Percentiles rank a stretch among this genome's conserved stretches.
Evolutionary conservation across 2,113 vertebrate genomes (phyloP).

Genomic region (Atherinomorus stipes): DNA sequence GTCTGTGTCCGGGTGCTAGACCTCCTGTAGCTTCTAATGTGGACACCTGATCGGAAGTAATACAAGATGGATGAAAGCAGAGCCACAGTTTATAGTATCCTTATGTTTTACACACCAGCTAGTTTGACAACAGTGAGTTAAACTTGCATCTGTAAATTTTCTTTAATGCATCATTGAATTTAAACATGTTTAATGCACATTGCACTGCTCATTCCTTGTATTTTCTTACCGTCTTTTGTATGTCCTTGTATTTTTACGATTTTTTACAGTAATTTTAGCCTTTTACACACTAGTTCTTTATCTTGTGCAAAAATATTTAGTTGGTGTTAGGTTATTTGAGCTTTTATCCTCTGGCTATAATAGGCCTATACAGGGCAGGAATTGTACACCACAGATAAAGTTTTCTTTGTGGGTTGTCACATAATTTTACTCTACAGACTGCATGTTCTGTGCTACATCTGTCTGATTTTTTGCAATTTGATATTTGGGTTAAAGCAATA

Average conservation of each 20-base stretch:
- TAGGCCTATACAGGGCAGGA: conserved; percentile 23
- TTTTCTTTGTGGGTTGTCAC: conserved; percentile 33
- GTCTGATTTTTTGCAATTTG: conserved; percentile 56
- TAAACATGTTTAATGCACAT: no score
- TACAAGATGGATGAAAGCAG: background rate
- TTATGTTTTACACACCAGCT: background rate
- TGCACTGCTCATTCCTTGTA: background rate
- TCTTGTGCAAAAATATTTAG: conserved; percentile 5
- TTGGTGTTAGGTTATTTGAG: conserved; percentile 47
- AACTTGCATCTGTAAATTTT: background rate
- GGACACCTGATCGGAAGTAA: conserved; percentile 5
- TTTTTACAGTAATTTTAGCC: background rate
- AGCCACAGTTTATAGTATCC: background rate
- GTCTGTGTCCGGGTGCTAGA: background rate
- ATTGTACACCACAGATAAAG: conserved; percentile 41
- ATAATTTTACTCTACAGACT: conserved; percentile 25
- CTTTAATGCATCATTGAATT: background rate
- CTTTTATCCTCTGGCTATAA: conserved; percentile 38
- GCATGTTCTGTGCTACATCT: conserved; percentile 26
- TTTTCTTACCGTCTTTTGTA: background rate
- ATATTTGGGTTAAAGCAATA: conserved; percentile 52
- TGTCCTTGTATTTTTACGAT: background rate
- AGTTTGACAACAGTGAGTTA: background rate
- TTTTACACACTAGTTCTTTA: background rate
- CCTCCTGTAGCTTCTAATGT: conserved; percentile 4